These are phyloP conservation scores for Somateria mollissima DNA, from an alignment of 2,797 vertebrate species.

Conservation along the genomic window DNA sequence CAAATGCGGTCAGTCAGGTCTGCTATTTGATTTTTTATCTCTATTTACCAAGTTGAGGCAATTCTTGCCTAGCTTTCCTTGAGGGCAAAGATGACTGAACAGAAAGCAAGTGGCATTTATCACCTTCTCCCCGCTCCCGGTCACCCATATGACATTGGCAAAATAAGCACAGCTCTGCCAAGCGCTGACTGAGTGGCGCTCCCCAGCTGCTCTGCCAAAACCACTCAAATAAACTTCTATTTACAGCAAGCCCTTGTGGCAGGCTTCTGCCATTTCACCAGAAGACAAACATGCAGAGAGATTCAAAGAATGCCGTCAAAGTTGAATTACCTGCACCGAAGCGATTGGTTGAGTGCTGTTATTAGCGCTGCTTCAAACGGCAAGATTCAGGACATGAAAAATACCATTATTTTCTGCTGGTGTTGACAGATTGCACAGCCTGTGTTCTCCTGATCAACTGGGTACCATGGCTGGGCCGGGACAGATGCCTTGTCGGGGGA, in stretches of 20 bases:
- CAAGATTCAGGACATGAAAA: background rate
- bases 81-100: background rate
- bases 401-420: accelerated
- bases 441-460: background rate
- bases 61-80: background rate
- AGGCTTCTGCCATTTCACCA: background rate
- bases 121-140: background rate
- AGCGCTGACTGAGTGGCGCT: background rate
- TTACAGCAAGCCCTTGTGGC: background rate
- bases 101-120: background rate
- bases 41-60: background rate
- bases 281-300: background rate
- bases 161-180: background rate
- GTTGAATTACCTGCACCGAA: background rate
- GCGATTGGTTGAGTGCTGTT: background rate
- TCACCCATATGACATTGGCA: background rate
- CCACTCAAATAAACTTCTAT: background rate
- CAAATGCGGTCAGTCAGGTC: background rate
- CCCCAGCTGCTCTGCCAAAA: background rate
- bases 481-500: background rate
- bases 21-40: background rate
- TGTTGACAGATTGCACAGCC: background rate
- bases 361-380: background rate
- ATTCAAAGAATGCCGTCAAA: background rate
- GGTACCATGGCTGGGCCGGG: background rate